Base-by-base conservation (phyloP, 1,140 invertebrate genomes). In the Hyposmocoma kahamanoa region DNA sequence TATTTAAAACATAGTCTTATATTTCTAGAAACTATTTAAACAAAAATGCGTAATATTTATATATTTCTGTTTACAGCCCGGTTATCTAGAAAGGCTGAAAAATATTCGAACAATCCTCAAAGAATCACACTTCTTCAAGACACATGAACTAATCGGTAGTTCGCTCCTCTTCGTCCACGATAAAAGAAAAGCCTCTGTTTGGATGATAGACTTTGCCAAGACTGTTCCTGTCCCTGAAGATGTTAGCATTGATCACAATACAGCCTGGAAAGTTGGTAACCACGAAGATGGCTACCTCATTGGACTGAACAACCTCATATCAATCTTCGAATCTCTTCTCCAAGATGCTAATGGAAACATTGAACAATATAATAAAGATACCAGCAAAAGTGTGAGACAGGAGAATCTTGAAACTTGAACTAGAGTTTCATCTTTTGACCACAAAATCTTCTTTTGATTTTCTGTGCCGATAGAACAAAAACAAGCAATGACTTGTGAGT, bases 141-240 rank as follows among this genome's bases (percentile, higher is more conserved):
- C 90, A 2, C 96, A 98, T 85, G 97, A 99, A 86, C 91, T 99
- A n/a, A 98, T 99, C 56, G 98, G 98, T 30, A 97, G 95, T 75
- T 98, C 96, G 18, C 82, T 99, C 39, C 88, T 99, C 22, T 98
- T 99, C 81, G 96, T 99, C 5, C 97, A 98, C 84, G 97, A 99
- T 74, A 88, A 91, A 13, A 90, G 90, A 47, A 92, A 92, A 64
- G 95, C 96, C 3, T 94, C 93, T 50, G 91, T 98, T 10, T 99
- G 97, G 97, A 91, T 99, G 87, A 99, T 99, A 47, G 98, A 99
- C 86, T 99, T 99, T 86, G 98, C 97, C 6, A 99, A 99, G 84
- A 98, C 96, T 1, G 89, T 95, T 39, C 91, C 91, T 11, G 85
- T 99, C 38, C 95, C 96, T 1, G 89, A 91, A 1, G 88, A 91